Conservation (phyloP, 2,888 invertebrate species). For the Capitulum mitella region DNA sequence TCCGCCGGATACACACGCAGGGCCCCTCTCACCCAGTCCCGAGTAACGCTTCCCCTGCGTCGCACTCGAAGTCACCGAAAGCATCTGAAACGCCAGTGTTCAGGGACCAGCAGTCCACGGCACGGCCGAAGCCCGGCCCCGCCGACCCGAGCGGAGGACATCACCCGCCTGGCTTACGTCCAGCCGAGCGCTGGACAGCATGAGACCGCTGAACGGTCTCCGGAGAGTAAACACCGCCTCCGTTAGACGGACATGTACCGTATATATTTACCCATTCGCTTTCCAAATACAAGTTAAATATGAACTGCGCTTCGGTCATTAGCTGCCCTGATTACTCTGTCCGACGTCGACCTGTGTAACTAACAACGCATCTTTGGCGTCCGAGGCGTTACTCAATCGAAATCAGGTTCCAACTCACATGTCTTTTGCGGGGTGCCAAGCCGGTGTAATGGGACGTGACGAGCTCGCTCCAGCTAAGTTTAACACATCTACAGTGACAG, state of each 20-base stretch:
- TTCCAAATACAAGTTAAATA: constrained; percentile 23
- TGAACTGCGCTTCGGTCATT: constrained; percentile 12
- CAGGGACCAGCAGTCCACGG: no score
- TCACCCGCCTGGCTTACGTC: no score
- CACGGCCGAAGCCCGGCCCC: no score
- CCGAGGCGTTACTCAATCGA: neutral
- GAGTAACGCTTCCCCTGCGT: no score
- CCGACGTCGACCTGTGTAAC: neutral
- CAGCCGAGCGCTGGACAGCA: no score
- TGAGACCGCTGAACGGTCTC: no score
- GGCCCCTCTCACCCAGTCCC: no score
- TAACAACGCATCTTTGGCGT: neutral
- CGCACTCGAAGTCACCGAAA: no score
- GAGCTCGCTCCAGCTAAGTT: neutral
- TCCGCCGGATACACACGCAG: no score
- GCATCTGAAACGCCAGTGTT: no score
- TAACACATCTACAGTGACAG: constrained; percentile 7
- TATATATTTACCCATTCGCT: constrained; percentile 22
- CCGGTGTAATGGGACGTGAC: neutral
- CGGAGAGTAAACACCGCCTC: no score
- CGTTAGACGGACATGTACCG: constrained; percentile 18
- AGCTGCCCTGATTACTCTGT: neutral
- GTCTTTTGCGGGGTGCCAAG: neutral
- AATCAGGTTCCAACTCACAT: neutral
- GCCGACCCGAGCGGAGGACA: no score